phyloP scores from a whole-genome alignment of 1,140 invertebrate genomes.

The Hyposmocoma kahamanoa region DNA sequence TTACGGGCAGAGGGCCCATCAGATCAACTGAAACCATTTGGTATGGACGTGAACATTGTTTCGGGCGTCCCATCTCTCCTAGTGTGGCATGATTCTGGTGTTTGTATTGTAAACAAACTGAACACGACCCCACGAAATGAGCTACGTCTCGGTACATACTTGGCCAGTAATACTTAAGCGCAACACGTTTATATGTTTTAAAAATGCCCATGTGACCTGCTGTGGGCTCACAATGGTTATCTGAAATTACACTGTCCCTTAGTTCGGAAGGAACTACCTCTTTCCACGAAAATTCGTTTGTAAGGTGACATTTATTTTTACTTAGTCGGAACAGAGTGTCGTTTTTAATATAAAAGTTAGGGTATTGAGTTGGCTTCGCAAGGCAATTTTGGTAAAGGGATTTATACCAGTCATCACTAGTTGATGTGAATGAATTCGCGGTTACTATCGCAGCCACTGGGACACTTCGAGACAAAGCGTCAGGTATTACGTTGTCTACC shows the following conservation, averaged over 20 bases:
- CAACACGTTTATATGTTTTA: not conserved
- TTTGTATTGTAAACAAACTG: constrained; percentile 21
- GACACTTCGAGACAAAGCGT: constrained; percentile 18
- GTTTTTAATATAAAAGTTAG: constrained; percentile 9
- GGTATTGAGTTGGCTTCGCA: constrained; percentile 5
- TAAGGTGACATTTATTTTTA: constrained; percentile 2
- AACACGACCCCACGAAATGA: constrained; percentile 19
- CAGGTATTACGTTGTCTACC: constrained; percentile 20
- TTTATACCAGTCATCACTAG: constrained; percentile 5
- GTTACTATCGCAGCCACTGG: not conserved
- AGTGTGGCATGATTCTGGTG: constrained; percentile 6
- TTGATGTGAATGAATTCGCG: not conserved
- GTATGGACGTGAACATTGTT: constrained; percentile 15
- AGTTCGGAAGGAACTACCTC: constrained; percentile 1
- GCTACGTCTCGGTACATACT: constrained; percentile 22
- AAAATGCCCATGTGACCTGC: constrained; percentile 4
- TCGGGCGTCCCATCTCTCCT: constrained; percentile 18
- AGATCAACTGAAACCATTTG: constrained; percentile 4
- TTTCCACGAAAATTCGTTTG: not conserved
- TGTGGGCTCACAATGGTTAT: constrained; percentile 3
- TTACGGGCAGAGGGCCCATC: not conserved
- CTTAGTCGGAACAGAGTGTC: constrained; percentile 1
- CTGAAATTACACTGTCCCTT: not conserved
- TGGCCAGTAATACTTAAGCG: constrained; percentile 21
- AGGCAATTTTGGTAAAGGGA: not conserved